Evolutionary conservation across 1,140 invertebrate species (phyloP).

Genomic region (Drosophila saltans): DNA sequence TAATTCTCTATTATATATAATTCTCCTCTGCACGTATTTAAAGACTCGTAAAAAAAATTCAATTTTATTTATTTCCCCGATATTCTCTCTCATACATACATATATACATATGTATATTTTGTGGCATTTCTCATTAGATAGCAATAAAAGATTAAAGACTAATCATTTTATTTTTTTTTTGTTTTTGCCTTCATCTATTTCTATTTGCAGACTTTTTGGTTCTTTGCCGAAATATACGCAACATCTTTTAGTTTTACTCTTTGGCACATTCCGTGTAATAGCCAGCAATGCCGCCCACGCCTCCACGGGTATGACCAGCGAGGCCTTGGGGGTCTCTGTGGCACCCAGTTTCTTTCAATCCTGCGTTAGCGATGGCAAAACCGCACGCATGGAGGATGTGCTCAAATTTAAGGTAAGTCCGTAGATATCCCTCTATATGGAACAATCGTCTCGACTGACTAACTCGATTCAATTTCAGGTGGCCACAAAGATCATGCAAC

Average conservation of each 20-base stretch:
- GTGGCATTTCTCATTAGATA: too few relatives aligned
- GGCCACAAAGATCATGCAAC: conserved; percentile 96
- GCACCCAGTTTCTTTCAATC: conserved; percentile 99
- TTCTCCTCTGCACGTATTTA: neutral
- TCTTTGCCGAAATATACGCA: conserved; percentile 95
- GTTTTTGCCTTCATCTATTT: conserved; percentile 12
- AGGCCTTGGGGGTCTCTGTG: conserved; percentile 96
- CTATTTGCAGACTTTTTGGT: conserved; percentile 90
- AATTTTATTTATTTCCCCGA: too few relatives aligned
- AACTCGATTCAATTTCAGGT: conserved; percentile 85
- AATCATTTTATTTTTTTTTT: conserved; percentile 40
- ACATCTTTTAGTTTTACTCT: conserved; percentile 95
- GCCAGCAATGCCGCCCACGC: conserved; percentile 95
- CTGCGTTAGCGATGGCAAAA: conserved; percentile 96
- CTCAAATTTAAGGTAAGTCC: conserved; percentile 93
- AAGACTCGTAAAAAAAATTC: too few relatives aligned
- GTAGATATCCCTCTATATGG: too few relatives aligned
- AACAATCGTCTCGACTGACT: too few relatives aligned
- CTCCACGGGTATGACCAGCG: conserved; percentile 97
- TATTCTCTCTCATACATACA: too few relatives aligned
- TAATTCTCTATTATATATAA: neutral
- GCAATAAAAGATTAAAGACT: neutral
- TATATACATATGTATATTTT: too few relatives aligned
- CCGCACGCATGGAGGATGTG: conserved; percentile 97
- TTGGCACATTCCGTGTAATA: conserved; percentile 98